Conservation (phyloP, 1,140 invertebrate species). For the Bombus balteatus region DNA sequence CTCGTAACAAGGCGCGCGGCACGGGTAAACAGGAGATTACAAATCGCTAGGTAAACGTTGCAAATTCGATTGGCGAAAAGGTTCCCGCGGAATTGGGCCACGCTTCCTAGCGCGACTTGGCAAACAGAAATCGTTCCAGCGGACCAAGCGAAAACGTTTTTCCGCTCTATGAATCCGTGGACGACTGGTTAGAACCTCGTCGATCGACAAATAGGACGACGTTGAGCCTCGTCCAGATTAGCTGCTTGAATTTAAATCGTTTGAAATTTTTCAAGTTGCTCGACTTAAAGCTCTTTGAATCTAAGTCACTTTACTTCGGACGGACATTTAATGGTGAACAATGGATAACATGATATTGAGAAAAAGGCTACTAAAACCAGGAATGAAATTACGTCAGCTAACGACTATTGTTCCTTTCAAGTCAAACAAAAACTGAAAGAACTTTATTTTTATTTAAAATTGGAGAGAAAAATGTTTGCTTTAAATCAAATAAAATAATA, state of each 20-base stretch:
- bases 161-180: slow-evolving; percentile 5
- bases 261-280: not conserved
- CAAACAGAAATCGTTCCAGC: slow-evolving; percentile 39
- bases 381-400: too few relatives aligned
- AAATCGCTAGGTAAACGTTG: slow-evolving; percentile 42
- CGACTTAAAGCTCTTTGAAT: too few relatives aligned
- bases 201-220: not conserved
- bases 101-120: slow-evolving; percentile 24
- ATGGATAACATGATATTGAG: too few relatives aligned
- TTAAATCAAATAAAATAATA: too few relatives aligned
- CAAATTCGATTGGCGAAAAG: slow-evolving; percentile 46
- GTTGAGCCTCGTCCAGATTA: not conserved
- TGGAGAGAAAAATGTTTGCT: too few relatives aligned
- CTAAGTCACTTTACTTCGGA: too few relatives aligned
- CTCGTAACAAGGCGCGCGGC: slow-evolving; percentile 25
- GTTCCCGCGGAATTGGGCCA: slow-evolving; percentile 33
- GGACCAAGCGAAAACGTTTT: slow-evolving; percentile 11
- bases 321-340: too few relatives aligned
- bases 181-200: not conserved
- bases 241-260: not conserved
- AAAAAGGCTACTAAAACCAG: too few relatives aligned
- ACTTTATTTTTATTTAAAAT: too few relatives aligned
- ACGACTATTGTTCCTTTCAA: too few relatives aligned
- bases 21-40: slow-evolving; percentile 47
- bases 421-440: too few relatives aligned